Percentiles rank a stretch among this genome's conserved stretches.
Evolutionary conservation across 2,113 vertebrate genomes (phyloP).

Genomic region (Actenoides lindsayi): DNA sequence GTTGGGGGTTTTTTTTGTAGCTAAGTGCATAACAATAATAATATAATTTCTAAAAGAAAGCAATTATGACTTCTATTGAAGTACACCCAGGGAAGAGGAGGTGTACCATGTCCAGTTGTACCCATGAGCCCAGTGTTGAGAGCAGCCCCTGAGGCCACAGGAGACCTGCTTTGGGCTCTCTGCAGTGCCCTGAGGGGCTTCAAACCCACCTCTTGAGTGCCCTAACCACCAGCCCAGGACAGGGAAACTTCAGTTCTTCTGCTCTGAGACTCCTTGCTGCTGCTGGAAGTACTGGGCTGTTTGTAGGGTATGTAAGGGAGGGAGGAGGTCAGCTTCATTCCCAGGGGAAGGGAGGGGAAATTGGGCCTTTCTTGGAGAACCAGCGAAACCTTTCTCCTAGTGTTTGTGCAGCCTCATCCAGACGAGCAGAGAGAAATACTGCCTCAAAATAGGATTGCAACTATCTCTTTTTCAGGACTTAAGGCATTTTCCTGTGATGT

Average conservation of each 20-base stretch:
- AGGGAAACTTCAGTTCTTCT: not conserved
- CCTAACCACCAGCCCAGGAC: not conserved
- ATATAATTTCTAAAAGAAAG: not conserved
- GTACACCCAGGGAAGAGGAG: not conserved
- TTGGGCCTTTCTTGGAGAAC: not conserved
- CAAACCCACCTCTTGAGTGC: not conserved
- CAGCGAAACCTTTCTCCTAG: not conserved
- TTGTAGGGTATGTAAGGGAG: not conserved
- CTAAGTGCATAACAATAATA: not conserved
- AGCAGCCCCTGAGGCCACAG: not conserved
- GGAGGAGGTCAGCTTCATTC: not conserved
- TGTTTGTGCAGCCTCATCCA: not conserved
- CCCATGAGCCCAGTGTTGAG: not conserved
- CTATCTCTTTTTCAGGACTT: not conserved
- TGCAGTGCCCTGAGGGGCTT: not conserved
- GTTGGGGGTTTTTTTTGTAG: not conserved
- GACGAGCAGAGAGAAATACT: not conserved
- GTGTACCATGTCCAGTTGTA: rapidly evolving
- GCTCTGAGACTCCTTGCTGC: not conserved
- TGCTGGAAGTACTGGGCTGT: not conserved
- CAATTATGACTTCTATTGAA: not conserved
- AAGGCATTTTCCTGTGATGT: not conserved
- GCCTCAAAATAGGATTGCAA: not conserved
- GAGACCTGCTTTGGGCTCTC: not conserved
- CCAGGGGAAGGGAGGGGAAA: not conserved